phyloP scores from a whole-genome alignment of 2,888 invertebrate genomes.

The Mamestra brassicae region DNA sequence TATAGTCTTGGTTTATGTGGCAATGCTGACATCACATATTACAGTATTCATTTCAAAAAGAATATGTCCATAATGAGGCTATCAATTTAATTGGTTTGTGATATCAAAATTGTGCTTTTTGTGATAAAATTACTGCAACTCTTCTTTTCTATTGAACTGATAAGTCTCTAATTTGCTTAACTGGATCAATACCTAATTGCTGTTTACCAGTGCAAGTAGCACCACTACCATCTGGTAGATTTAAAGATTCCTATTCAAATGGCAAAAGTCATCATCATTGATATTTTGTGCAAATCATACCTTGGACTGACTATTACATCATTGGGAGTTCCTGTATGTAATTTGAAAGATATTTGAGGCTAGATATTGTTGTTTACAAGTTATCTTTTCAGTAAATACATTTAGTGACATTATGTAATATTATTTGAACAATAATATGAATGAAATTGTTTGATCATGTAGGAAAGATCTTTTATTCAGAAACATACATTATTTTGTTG shows the following conservation, averaged over 20 bases:
- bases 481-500: conserved; percentile 20
- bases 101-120: conserved; percentile 17
- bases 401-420: conserved; percentile 29
- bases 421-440: conserved; percentile 1
- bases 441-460: conserved; percentile 19
- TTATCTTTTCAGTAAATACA: conserved; percentile 19
- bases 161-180: neutral
- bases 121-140: conserved; percentile 5
- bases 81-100: conserved; percentile 37
- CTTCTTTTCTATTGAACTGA: conserved; percentile 10
- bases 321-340: conserved; percentile 36
- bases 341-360: conserved; percentile 27
- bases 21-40: conserved; percentile 33
- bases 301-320: conserved; percentile 57
- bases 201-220: neutral
- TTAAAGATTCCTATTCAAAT: conserved; percentile 18
- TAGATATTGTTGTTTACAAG: neutral
- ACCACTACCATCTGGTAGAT: neutral
- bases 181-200: neutral
- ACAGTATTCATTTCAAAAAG: conserved; percentile 15
- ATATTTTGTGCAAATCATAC: conserved; percentile 47
- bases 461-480: conserved; percentile 16
- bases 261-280: conserved; percentile 37
- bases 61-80: conserved; percentile 9
- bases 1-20: conserved; percentile 32